These are phyloP conservation scores for Neostethus bicornis DNA, from an alignment of 2,797 vertebrate species.

Conservation along the genomic window DNA sequence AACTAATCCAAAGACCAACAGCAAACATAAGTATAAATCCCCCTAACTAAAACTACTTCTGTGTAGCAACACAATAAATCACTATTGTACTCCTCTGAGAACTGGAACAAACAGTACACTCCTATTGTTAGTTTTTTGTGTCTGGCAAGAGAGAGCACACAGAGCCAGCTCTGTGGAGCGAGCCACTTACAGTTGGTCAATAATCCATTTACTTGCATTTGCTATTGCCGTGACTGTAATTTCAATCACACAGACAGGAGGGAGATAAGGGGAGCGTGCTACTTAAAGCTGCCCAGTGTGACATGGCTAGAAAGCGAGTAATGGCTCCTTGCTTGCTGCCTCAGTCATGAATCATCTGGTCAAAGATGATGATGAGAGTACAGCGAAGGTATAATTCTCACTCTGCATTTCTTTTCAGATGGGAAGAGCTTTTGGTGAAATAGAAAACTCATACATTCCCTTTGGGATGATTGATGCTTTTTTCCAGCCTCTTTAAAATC, in stretches of 20 bases:
- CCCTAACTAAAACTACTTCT: constrained; percentile 12
- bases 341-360: constrained; percentile 44
- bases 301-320: constrained; percentile 54
- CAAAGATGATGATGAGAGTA: constrained; percentile 38
- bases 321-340: constrained; percentile 42
- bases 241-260: constrained; percentile 62
- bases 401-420: constrained; percentile 9
- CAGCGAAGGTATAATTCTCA: neutral
- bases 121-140: constrained; percentile 37
- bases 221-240: constrained; percentile 64
- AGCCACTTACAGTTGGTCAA: constrained; percentile 65
- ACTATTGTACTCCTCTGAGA: constrained; percentile 25
- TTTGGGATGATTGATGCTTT: neutral
- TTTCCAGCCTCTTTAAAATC: neutral
- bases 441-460: constrained; percentile 1
- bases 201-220: constrained; percentile 73
- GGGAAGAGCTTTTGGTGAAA: constrained; percentile 8
- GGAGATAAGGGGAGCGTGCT: constrained; percentile 52
- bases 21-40: constrained; percentile 18
- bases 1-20: constrained; percentile 2
- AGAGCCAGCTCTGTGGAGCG: constrained; percentile 41
- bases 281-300: constrained; percentile 54
- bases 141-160: constrained; percentile 38
- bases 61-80: constrained; percentile 26
- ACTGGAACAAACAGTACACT: constrained; percentile 28